Evolutionary conservation across 2,797 vertebrate species (phyloP).

Genomic region (Crenichthys baileyi): DNA sequence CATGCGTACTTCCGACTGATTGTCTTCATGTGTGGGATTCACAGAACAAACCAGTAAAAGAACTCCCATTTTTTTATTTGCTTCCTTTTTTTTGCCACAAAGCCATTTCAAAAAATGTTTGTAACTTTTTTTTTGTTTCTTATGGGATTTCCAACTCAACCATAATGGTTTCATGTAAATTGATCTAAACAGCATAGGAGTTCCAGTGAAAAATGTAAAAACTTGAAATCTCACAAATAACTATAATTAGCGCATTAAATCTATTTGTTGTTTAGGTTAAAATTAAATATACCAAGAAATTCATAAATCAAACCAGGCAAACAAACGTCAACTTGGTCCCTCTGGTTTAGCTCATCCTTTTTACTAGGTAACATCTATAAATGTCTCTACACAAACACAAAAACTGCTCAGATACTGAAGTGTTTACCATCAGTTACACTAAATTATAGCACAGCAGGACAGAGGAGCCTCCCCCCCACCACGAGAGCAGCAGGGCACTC

Average conservation of each 20-base stretch:
- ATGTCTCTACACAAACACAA: conserved; percentile 65
- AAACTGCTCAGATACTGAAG: conserved; percentile 41
- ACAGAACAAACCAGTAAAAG: conserved; percentile 37
- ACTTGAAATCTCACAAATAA: conserved; percentile 15
- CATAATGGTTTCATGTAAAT: conserved; percentile 6
- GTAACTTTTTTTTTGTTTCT: background rate
- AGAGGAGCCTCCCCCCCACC: conserved; percentile 25
- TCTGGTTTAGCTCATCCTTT: conserved; percentile 1
- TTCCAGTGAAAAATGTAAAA: conserved; percentile 14
- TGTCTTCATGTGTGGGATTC: conserved; percentile 68
- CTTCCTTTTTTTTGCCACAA: background rate
- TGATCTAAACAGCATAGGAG: background rate
- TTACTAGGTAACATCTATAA: conserved; percentile 30
- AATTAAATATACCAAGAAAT: conserved; percentile 6
- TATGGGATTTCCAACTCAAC: conserved; percentile 11
- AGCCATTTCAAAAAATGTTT: background rate
- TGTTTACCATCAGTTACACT: conserved; percentile 43
- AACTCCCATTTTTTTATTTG: conserved; percentile 12
- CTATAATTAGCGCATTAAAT: background rate
- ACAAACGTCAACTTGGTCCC: conserved; percentile 29
- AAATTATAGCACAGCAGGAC: conserved; percentile 55
- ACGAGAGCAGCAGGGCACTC: conserved; percentile 48
- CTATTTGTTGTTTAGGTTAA: conserved; percentile 2
- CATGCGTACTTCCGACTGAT: conserved; percentile 63
- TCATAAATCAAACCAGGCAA: conserved; percentile 31